Conservation (phyloP, 2,797 vertebrate species). For the Agapornis canus region DNA sequence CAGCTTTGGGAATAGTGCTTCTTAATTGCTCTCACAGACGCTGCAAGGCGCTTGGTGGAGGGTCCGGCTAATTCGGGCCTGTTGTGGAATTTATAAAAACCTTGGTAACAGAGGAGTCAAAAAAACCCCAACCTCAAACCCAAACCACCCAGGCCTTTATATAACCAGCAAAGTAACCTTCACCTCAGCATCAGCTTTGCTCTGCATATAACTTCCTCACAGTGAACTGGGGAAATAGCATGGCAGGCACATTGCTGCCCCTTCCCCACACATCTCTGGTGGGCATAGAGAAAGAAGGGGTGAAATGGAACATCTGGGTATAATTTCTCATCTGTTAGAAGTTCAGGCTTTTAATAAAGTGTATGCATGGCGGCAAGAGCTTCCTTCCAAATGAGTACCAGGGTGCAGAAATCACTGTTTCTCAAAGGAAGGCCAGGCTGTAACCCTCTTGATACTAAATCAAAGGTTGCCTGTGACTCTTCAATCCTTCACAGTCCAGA, state of each 20-base stretch:
- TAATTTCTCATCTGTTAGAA: background rate
- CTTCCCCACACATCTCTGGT: rapidly evolving
- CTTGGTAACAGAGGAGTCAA: background rate
- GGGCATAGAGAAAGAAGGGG: background rate
- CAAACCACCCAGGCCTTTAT: background rate
- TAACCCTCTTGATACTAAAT: conserved; percentile 57
- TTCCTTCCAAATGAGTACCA: conserved; percentile 34
- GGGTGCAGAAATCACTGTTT: conserved; percentile 7
- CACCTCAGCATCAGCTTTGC: background rate
- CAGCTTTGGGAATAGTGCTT: conserved; percentile 47
- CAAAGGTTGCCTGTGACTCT: conserved; percentile 38
- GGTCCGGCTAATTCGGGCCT: background rate
- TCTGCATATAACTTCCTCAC: background rate
- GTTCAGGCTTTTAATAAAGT: background rate
- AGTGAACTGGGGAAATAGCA: background rate
- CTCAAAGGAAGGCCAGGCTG: conserved; percentile 33
- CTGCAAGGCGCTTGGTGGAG: background rate
- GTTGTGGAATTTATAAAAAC: conserved; percentile 27
- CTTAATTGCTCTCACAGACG: conserved; percentile 44
- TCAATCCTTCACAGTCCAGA: conserved; percentile 16
- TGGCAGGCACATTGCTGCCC: background rate
- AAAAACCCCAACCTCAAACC: background rate
- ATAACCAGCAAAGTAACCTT: conserved; percentile 25
- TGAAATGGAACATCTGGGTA: background rate
- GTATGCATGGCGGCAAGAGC: background rate